Conservation (phyloP, 2,113 vertebrate genomes). For the Cardinalis cardinalis region DNA sequence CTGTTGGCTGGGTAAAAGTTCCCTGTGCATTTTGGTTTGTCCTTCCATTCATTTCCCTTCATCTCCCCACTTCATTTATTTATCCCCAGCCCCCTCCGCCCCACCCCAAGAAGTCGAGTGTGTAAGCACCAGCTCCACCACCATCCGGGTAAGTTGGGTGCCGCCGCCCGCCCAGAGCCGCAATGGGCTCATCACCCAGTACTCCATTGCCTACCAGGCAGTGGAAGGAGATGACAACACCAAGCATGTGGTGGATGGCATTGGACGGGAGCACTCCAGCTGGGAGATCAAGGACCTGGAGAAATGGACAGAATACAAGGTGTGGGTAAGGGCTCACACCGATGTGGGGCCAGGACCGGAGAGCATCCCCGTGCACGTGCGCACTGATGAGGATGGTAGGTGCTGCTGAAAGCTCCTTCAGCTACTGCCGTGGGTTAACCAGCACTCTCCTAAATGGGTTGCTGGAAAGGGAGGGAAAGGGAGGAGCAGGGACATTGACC, state of each 20-base stretch:
- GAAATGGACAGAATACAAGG: constrained; percentile 98
- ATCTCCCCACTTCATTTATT: constrained; percentile 81
- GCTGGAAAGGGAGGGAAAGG: background rate
- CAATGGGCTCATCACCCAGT: constrained; percentile 93
- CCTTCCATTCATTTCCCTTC: constrained; percentile 74
- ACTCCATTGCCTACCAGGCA: constrained; percentile 91
- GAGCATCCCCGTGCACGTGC: constrained; percentile 86
- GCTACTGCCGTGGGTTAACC: background rate
- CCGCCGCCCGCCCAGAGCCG: constrained; percentile 91
- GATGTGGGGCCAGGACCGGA: constrained; percentile 95
- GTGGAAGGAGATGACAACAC: constrained; percentile 89
- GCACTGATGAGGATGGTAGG: constrained; percentile 97
- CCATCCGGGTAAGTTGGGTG: constrained; percentile 99
- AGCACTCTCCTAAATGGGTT: background rate
- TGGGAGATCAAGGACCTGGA: constrained; percentile 92
- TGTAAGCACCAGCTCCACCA: constrained; percentile 91
- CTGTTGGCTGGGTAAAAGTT: constrained; percentile 66
- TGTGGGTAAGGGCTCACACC: constrained; percentile 98
- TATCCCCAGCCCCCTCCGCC: constrained; percentile 92
- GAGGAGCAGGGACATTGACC: background rate
- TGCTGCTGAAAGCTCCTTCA: constrained; percentile 10
- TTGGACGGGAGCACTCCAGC: constrained; percentile 87
- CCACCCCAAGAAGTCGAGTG: constrained; percentile 94
- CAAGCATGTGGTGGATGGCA: constrained; percentile 86
- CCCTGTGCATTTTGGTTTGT: constrained; percentile 56